Base-by-base conservation (phyloP, 1,140 invertebrate species). In the Papilio glaucus region DNA sequence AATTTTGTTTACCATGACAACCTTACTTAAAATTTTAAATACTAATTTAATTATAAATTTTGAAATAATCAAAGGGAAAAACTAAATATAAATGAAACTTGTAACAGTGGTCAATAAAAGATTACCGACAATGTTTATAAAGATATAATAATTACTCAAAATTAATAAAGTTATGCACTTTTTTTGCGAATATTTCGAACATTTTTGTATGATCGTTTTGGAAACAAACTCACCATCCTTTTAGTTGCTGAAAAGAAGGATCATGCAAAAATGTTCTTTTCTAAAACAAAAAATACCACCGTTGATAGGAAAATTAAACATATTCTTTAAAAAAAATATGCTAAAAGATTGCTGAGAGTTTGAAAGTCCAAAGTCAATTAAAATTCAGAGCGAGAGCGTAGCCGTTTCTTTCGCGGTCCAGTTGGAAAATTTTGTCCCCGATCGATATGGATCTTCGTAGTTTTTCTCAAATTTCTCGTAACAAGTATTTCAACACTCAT, bases 361-460 rank as follows among this genome's bases (percentile, higher is more conserved):
- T 33, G 18, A 61, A 83, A 29, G 73, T 82, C 81, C 79, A 80
- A 86, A 85, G 75, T 87, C 85, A 86, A 85, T 78, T 82, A 71
- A 65, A 45, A 73, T 72, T 33, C 62, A 65, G 49, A 62, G 70
- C 49, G 70, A 74, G 76, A 74, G 76, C 61, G 67, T 83, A 85
- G 79, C 76, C 74, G 73, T 82, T 85, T 86, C 78, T 87, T 81
- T 88, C 71, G 77, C 80, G 83, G 84, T 90, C 84, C 88, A 90
- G 82, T 84, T 41, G 67, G 63, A 73, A 78, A 90, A 85, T 90
- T 91, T 88, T 84, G 83, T 83, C 88, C 84, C 73, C 77, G 75
- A 79, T 74, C 81, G 71, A 84, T 84, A 91, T 91, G 91, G 91
- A 93, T 91, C 91, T 91, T 91, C 89, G 78, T 84, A 86, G 90